Evolutionary conservation across 1,140 invertebrate genomes (phyloP).

Genomic region (Drosophila lacertosa): DNA sequence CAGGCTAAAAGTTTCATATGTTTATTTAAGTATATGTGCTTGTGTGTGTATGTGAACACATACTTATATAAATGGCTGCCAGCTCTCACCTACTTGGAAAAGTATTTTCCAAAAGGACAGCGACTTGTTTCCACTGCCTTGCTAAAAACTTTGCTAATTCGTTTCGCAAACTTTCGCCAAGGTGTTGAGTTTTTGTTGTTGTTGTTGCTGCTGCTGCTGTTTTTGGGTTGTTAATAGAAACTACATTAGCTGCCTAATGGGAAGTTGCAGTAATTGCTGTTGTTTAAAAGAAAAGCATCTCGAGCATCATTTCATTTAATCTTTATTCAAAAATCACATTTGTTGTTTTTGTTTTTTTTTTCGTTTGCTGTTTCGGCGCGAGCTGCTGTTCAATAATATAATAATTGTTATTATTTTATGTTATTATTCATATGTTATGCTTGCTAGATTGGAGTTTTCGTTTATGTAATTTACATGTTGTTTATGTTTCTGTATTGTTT

Average conservation of each 20-base stretch:
- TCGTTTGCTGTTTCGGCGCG: constrained; percentile 40
- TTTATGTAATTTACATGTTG: constrained; percentile 74
- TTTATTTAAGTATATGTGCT: constrained; percentile 3
- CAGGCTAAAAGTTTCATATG: constrained; percentile 12
- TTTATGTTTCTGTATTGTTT: constrained; percentile 59
- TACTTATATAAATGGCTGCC: constrained; percentile 1
- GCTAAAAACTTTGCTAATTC: constrained; percentile 71
- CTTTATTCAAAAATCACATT: constrained; percentile 82
- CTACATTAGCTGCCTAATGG: constrained; percentile 60
- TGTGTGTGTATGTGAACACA: neutral
- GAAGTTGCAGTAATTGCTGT: neutral
- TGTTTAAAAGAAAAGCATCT: constrained; percentile 14
- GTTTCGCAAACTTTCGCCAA: constrained; percentile 57
- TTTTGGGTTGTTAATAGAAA: constrained; percentile 57
- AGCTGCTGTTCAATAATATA: constrained; percentile 45
- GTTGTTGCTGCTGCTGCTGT: neutral
- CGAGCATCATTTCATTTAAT: constrained; percentile 62
- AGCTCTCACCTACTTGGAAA: constrained; percentile 18
- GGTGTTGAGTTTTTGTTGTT: constrained; percentile 32
- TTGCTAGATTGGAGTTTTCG: constrained; percentile 46
- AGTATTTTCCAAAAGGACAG: constrained; percentile 21
- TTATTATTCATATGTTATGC: constrained; percentile 54
- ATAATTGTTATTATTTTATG: constrained; percentile 52
- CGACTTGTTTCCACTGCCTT: constrained; percentile 33
- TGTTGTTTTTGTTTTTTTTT: constrained; percentile 53